phyloP scores from a whole-genome alignment of 2,888 invertebrate species.

The Himalopsyche kuldschensis region DNA sequence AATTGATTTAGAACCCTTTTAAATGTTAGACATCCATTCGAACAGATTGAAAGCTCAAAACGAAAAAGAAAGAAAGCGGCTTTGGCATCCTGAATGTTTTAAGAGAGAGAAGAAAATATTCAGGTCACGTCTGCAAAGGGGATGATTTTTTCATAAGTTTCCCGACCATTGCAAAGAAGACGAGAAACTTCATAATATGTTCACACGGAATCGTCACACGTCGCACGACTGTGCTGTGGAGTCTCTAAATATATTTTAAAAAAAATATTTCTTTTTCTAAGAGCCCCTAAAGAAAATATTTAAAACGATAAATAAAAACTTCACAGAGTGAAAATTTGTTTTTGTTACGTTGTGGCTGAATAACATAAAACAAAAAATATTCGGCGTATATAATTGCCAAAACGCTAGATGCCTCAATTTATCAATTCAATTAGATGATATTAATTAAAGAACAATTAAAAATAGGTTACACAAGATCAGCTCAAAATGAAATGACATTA shows the following conservation, averaged over 20 bases:
- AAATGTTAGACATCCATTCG: neutral
- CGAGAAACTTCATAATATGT: neutral
- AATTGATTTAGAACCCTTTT: neutral
- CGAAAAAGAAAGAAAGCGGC: neutral
- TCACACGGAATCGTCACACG: neutral
- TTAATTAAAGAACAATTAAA: too few relatives aligned
- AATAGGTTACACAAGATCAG: too few relatives aligned
- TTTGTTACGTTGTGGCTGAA: too few relatives aligned
- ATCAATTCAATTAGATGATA: too few relatives aligned
- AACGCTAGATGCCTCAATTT: too few relatives aligned
- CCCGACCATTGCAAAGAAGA: neutral
- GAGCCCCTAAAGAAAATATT: too few relatives aligned
- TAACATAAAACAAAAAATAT: too few relatives aligned
- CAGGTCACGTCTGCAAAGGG: neutral
- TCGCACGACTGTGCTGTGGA: neutral
- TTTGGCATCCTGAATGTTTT: neutral
- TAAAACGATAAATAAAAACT: too few relatives aligned
- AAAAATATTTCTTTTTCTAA: neutral
- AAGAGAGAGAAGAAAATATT: neutral
- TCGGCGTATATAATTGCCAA: too few relatives aligned
- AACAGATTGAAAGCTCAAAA: neutral
- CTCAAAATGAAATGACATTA: too few relatives aligned
- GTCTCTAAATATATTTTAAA: neutral
- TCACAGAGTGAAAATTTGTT: too few relatives aligned
- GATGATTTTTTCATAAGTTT: slow-evolving; percentile 1